A percentile compares a stretch with the other conserved stretches of the same genome.
phyloP scores from a whole-genome alignment of 2,888 invertebrate species.

The Erpobdella octoculata region DNA sequence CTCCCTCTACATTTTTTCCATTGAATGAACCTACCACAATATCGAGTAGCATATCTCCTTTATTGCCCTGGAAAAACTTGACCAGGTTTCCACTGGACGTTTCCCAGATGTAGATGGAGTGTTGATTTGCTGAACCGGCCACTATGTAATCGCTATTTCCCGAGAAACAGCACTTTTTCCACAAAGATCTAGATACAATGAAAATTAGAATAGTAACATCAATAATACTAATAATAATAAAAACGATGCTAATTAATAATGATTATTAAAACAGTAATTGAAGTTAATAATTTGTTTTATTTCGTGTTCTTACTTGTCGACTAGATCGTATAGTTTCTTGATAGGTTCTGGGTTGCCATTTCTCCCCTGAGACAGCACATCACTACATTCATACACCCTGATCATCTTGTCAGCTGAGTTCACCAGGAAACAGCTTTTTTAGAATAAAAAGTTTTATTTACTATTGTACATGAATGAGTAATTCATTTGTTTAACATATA shows the following conservation, averaged over 20 bases:
- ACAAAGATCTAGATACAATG: constrained; percentile 66
- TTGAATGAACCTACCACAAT: constrained; percentile 63
- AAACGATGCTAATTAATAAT: too few relatives aligned
- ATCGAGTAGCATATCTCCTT: constrained; percentile 89
- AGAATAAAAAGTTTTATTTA: background rate
- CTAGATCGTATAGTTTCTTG: constrained; percentile 94
- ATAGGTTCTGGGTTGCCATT: constrained; percentile 81
- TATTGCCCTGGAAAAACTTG: constrained; percentile 95
- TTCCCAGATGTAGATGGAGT: constrained; percentile 97
- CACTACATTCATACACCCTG: constrained; percentile 82
- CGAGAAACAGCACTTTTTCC: constrained; percentile 99
- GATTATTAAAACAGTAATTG: too few relatives aligned
- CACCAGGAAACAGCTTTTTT: constrained; percentile 74
- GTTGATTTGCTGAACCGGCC: constrained; percentile 83
- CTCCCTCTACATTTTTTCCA: background rate
- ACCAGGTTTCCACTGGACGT: constrained; percentile 93
- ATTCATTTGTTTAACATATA: too few relatives aligned
- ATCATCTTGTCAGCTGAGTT: constrained; percentile 96
- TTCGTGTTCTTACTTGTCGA: constrained; percentile 69
- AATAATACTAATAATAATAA: too few relatives aligned
- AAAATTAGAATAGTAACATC: too few relatives aligned
- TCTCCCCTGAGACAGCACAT: constrained; percentile 73
- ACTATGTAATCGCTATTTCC: constrained; percentile 98
- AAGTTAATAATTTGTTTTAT: too few relatives aligned
- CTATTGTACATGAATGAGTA: background rate